These are phyloP conservation scores for Laupala kohalensis DNA, from an alignment of 1,140 invertebrate genomes.

Conservation along the genomic window DNA sequence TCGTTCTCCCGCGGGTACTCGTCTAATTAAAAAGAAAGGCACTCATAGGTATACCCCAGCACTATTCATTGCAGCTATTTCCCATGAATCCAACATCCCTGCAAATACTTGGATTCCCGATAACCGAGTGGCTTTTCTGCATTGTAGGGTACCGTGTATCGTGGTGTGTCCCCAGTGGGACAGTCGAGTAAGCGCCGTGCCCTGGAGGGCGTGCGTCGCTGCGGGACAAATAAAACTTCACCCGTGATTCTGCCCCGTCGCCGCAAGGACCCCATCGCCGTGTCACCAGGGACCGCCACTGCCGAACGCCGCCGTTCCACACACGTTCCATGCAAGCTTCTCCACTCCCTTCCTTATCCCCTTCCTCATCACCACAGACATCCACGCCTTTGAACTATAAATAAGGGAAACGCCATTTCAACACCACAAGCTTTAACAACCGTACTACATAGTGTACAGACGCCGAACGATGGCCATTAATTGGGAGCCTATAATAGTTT, in stretches of 20 bases:
- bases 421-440: constrained; percentile 5
- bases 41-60: no score
- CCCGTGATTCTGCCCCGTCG: no score
- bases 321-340: not conserved
- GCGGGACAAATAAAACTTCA: no score
- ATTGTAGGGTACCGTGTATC: no score
- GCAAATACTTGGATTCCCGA: no score
- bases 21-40: no score
- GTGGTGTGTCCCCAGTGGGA: no score
- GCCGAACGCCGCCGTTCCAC: not conserved
- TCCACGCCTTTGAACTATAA: constrained; percentile 4
- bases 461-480: constrained; percentile 2
- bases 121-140: no score
- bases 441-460: not conserved
- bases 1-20: no score
- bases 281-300: not conserved
- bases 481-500: constrained; percentile 1
- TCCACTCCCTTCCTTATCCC: not conserved
- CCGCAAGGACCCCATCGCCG: not conserved
- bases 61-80: no score
- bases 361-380: not conserved
- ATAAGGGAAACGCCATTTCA: constrained; percentile 8
- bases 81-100: no score
- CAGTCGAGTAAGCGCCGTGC: not conserved
- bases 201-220: no score